Base-by-base conservation (phyloP, 2,113 vertebrate genomes). In the Balaenoptera acutorostrata region DNA sequence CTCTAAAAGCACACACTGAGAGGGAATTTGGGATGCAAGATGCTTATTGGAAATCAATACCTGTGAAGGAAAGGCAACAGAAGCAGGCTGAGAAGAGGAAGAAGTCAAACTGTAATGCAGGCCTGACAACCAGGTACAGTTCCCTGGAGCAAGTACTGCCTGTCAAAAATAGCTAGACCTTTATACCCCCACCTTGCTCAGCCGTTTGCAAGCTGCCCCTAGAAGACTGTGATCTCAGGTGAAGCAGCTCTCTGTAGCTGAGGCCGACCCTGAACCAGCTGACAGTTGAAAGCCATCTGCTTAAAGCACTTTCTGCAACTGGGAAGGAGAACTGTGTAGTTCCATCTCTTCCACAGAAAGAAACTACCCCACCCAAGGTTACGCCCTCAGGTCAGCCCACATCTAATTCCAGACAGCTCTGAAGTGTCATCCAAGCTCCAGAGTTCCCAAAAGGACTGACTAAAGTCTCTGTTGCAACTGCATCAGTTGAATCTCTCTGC, bases 371-470 rank as follows among this genome's bases (percentile, higher is more conserved):
- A 63, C 31, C 57, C 72, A 95, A 92, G 29, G 44, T 68, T 88
- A 78, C 18, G 5, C 39, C 17, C 2, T 85, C 41, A 93, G 20
- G 31, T 93, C 81, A 95, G 59, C n/a, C 59, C 74, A 93, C 25
- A 90, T 33, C 61, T n/a, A 95, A 78, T 71, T 95, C 74, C 68
- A 87, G 44, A 97, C 33, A 93, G 81, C 44, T 59, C 14, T 63
- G 46, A 96, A 78, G 41, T 87, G 46, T 81, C 71, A 86, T 36
- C 29, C 80, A 39, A 96, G 36, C 57, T 92, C 78, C 78, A 81
- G 61, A 63, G 64, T 29, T 80, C 66, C 46, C 75, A 18, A 77
- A 46, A 77, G 44, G 13, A 71, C 1, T 59, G 81, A 93, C 31
- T 82, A 7, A 90, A 90, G 69, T 77, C 31, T 72, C 63, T 80